Evolutionary conservation across 2,888 invertebrate species (phyloP).

Genomic region (Callinectes sapidus): DNA sequence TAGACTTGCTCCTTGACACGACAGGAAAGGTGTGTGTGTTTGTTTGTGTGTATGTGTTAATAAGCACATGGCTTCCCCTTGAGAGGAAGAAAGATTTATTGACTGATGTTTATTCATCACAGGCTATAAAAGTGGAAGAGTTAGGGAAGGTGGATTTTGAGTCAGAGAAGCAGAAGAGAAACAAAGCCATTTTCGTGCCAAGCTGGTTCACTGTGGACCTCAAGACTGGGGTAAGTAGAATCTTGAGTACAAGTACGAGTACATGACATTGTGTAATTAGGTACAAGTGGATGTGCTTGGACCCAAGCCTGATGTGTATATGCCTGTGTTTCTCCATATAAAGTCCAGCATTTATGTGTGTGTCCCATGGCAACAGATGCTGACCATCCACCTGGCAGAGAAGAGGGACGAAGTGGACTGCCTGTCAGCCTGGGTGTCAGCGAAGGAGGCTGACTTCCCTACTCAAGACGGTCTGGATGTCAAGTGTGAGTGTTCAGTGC

Average conservation of each 20-base stretch:
- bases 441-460: conserved; percentile 93
- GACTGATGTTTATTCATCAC: conserved; percentile 70
- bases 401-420: conserved; percentile 93
- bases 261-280: too few species aligned
- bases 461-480: conserved; percentile 84
- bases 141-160: conserved; percentile 94
- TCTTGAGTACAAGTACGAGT: too few species aligned
- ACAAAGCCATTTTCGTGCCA: conserved; percentile 94
- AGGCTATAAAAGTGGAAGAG: conserved; percentile 90
- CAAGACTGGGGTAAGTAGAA: conserved; percentile 91
- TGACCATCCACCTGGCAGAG: conserved; percentile 96
- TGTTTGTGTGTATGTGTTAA: not conserved
- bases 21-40: not conserved
- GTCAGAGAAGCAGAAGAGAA: conserved; percentile 90
- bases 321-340: not conserved
- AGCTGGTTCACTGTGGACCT: conserved; percentile 99
- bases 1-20: not conserved
- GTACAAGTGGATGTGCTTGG: too few species aligned
- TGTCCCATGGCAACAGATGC: conserved; percentile 81
- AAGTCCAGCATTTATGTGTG: not conserved
- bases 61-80: not conserved
- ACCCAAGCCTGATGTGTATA: too few species aligned
- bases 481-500: conserved; percentile 79
- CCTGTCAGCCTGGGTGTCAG: conserved; percentile 98
- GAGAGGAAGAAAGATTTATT: not conserved